These are phyloP conservation scores for Lepidocolaptes lacrymiger DNA, from an alignment of 2,797 vertebrate species.

Conservation along the genomic window DNA sequence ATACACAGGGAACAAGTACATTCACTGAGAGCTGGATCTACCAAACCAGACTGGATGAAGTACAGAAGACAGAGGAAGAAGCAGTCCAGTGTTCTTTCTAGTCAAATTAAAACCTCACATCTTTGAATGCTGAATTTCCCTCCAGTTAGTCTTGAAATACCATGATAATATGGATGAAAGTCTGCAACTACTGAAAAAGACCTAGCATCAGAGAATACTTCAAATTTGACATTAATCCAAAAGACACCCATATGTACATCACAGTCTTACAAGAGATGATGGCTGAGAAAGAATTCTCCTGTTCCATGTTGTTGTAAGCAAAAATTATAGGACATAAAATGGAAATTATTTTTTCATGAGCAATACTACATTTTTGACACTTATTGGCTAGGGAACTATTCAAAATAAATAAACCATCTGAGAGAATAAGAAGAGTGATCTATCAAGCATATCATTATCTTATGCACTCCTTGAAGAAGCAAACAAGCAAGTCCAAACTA, in stretches of 20 bases:
- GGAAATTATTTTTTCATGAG: background rate
- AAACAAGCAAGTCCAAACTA: background rate
- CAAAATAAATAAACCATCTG: background rate
- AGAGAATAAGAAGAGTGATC: background rate
- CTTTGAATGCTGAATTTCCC: background rate
- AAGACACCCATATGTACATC: background rate
- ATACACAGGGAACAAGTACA: background rate
- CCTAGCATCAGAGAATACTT: background rate
- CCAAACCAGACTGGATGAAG: background rate
- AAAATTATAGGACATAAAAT: background rate
- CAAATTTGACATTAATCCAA: background rate
- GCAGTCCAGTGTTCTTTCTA: background rate
- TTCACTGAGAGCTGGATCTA: background rate
- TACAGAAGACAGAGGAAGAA: background rate
- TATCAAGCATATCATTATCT: background rate
- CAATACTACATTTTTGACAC: background rate
- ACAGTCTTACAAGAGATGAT: background rate
- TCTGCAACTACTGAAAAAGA: background rate
- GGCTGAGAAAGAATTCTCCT: background rate
- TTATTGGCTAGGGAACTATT: background rate
- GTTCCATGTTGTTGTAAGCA: background rate
- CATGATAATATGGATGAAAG: background rate
- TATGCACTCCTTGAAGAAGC: background rate
- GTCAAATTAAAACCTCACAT: background rate
- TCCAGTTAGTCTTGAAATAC: background rate